phyloP scores from a whole-genome alignment of 2,888 invertebrate species.

The Idaea straminata region DNA sequence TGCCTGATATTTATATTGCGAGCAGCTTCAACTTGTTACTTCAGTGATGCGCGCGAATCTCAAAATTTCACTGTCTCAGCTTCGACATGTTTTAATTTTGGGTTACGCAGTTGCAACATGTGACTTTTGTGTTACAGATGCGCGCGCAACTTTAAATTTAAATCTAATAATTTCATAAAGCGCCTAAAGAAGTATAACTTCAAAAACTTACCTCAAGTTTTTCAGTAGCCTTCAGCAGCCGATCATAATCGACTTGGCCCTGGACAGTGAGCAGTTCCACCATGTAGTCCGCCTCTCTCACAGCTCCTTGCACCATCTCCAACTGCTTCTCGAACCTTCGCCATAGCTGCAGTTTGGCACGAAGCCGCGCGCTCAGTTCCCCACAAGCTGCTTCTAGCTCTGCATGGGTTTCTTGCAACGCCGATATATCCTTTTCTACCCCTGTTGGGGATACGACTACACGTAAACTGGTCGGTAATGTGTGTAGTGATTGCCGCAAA shows the following conservation, averaged over 20 bases:
- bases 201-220: conserved; percentile 87
- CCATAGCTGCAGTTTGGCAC: conserved; percentile 86
- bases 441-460: conserved; percentile 88
- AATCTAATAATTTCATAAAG: too few relatives aligned
- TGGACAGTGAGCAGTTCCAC: conserved; percentile 91
- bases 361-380: conserved; percentile 83
- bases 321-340: conserved; percentile 87
- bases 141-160: too few relatives aligned
- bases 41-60: too few relatives aligned
- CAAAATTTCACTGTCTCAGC: too few relatives aligned
- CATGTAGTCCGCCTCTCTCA: conserved; percentile 93
- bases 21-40: too few relatives aligned
- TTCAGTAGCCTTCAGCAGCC: conserved; percentile 90
- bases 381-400: conserved; percentile 86
- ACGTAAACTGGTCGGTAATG: conserved; percentile 86
- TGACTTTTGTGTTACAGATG: too few relatives aligned
- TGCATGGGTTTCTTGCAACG: conserved; percentile 84
- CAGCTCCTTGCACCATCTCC: conserved; percentile 89
- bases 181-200: too few relatives aligned
- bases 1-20: too few relatives aligned
- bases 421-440: conserved; percentile 88
- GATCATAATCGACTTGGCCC: conserved; percentile 91
- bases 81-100: too few relatives aligned
- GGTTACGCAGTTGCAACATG: too few relatives aligned
- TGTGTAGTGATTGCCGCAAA: conserved; percentile 87